phyloP scores from a whole-genome alignment of 2,888 invertebrate species.

The Sarcophaga variegata region DNA sequence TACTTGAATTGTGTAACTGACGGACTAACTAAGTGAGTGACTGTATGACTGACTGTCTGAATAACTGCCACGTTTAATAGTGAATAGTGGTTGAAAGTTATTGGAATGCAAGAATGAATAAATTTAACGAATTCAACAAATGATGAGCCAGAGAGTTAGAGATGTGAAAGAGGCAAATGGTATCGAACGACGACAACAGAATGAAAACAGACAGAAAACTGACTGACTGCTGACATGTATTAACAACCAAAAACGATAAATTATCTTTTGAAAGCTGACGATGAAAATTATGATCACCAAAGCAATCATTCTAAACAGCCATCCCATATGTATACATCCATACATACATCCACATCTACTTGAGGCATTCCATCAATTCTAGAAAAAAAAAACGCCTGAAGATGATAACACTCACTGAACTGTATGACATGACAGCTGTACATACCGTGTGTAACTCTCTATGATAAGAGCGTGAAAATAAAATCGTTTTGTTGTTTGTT shows the following conservation, averaged over 20 bases:
- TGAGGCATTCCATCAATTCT: too few relatives aligned
- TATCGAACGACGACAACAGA: conserved; percentile 2
- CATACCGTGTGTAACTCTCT: neutral
- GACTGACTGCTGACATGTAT: conserved; percentile 69
- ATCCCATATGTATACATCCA: neutral
- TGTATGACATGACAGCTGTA: conserved; percentile 59
- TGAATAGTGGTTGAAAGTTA: neutral
- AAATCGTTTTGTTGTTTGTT: conserved; percentile 31
- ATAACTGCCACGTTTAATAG: conserved; percentile 5
- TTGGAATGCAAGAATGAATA: neutral
- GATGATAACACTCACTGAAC: conserved; percentile 47
- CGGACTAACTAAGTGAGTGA: conserved; percentile 1
- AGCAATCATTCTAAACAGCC: neutral
- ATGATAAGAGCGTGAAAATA: too few relatives aligned
- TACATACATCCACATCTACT: conserved; percentile 7
- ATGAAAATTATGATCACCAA: conserved; percentile 65
- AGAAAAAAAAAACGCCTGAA: neutral
- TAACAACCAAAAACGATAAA: conserved; percentile 68
- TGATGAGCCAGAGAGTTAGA: neutral
- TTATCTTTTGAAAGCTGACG: conserved; percentile 68
- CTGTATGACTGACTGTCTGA: conserved; percentile 14
- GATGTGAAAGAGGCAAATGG: neutral
- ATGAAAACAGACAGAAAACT: conserved; percentile 15
- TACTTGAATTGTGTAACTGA: conserved; percentile 12
- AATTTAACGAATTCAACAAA: neutral